phyloP scores from a whole-genome alignment of 2,113 vertebrate genomes.

The Halichoerus grypus region DNA sequence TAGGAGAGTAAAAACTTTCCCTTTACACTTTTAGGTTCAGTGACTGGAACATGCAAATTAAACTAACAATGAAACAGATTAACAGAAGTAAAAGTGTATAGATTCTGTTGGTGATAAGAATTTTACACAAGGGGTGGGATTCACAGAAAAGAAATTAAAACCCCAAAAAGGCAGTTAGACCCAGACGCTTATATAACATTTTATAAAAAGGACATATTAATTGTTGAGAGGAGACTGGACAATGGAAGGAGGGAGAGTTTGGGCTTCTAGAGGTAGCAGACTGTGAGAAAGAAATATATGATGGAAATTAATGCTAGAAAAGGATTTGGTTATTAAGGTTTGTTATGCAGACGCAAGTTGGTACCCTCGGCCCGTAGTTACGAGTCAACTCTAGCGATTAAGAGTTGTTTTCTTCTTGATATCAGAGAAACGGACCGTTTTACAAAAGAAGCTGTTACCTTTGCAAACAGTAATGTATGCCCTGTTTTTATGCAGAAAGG shows the following conservation, averaged over 20 bases:
- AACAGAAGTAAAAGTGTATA: not conserved
- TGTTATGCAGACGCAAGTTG: not conserved
- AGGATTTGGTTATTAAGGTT: not conserved
- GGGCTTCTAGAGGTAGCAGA: not conserved
- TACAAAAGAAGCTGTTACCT: not conserved
- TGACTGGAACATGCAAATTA: not conserved
- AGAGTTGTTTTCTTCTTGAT: not conserved
- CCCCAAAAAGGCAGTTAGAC: not conserved
- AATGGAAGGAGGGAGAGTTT: not conserved
- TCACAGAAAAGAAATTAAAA: not conserved
- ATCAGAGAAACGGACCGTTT: not conserved
- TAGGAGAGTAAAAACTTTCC: not conserved
- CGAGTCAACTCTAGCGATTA: not conserved
- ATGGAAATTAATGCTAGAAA: not conserved
- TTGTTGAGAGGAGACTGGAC: not conserved
- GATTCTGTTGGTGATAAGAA: not conserved
- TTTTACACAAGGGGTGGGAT: rapidly evolving
- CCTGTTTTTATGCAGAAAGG: not conserved
- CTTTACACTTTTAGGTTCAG: not conserved
- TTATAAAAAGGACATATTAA: not conserved
- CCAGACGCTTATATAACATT: not conserved
- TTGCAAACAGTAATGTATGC: rapidly evolving
- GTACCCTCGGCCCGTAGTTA: too few species aligned
- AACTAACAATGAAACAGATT: not conserved
- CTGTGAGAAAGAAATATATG: not conserved